These are phyloP conservation scores for Catostomus latipinnis DNA, from an alignment of 2,797 vertebrate genomes.

Conservation along the genomic window DNA sequence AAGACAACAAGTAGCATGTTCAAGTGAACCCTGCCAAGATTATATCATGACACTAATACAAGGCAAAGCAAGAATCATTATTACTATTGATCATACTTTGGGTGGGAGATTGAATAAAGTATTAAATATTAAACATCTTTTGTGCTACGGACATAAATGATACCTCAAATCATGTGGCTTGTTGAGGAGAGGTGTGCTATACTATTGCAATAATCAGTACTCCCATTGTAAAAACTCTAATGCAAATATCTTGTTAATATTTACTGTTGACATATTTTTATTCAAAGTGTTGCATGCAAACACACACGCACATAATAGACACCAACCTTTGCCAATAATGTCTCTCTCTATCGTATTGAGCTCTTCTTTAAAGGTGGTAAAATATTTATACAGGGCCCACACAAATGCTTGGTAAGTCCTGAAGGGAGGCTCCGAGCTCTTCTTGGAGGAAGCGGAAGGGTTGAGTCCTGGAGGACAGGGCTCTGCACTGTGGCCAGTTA, in stretches of 20 bases:
- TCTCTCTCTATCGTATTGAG: conserved; percentile 89
- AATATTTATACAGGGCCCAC: conserved; percentile 96
- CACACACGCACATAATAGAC: not conserved
- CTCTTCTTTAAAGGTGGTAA: conserved; percentile 92
- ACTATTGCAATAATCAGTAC: too few species aligned
- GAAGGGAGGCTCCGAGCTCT: conserved; percentile 88
- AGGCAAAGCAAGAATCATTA: too few species aligned
- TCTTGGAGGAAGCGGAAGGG: conserved; percentile 77
- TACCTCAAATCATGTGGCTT: not conserved
- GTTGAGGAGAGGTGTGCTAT: not conserved
- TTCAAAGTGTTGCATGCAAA: not conserved
- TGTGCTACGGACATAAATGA: too few species aligned
- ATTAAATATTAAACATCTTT: too few species aligned
- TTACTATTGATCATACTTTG: too few species aligned
- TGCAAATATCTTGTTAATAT: not conserved
- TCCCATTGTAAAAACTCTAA: too few species aligned
- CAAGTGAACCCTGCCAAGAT: too few species aligned
- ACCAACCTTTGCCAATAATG: conserved; percentile 86
- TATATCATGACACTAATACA: too few species aligned
- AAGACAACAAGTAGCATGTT: too few species aligned
- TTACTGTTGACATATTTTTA: not conserved
- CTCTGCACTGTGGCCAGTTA: conserved; percentile 88
- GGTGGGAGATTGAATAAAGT: too few species aligned
- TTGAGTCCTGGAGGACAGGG: conserved; percentile 73
- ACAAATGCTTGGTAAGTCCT: conserved; percentile 98